These are phyloP conservation scores for Melanchra persicariae DNA, from an alignment of 2,888 invertebrate genomes.

Conservation along the genomic window DNA sequence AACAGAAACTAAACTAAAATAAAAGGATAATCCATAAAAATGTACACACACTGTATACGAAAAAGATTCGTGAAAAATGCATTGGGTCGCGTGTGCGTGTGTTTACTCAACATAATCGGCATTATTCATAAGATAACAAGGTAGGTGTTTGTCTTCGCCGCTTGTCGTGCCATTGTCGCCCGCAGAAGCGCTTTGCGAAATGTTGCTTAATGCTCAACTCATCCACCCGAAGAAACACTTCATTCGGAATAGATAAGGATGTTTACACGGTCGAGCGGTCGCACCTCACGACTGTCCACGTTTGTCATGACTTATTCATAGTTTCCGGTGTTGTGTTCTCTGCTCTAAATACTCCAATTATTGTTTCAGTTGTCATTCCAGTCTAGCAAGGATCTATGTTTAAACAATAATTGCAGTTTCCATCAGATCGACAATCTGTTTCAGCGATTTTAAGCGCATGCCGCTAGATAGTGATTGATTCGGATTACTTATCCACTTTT, in stretches of 20 bases:
- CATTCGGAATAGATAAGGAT: constrained; percentile 75
- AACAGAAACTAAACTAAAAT: background rate
- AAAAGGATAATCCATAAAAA: constrained; percentile 41
- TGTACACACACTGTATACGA: constrained; percentile 80
- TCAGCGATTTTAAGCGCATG: constrained; percentile 35
- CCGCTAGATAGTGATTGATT: background rate
- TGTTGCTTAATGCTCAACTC: constrained; percentile 85
- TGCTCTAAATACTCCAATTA: constrained; percentile 30
- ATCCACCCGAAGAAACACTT: constrained; percentile 73
- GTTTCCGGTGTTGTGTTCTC: constrained; percentile 50
- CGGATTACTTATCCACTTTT: background rate
- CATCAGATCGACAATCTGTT: background rate
- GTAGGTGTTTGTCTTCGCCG: constrained; percentile 87
- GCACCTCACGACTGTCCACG: constrained; percentile 64
- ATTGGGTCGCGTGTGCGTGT: constrained; percentile 83
- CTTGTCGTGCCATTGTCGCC: constrained; percentile 86
- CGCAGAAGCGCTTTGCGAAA: constrained; percentile 88
- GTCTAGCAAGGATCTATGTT: background rate
- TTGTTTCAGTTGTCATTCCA: constrained; percentile 3
- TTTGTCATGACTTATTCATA: constrained; percentile 51
- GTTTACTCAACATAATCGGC: constrained; percentile 89
- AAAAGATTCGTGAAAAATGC: constrained; percentile 87
- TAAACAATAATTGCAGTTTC: background rate
- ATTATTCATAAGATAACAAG: constrained; percentile 90
- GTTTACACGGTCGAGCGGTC: constrained; percentile 71